Base-by-base conservation (phyloP, 2,113 vertebrate species). In the Reinhardtius hippoglossoides region DNA sequence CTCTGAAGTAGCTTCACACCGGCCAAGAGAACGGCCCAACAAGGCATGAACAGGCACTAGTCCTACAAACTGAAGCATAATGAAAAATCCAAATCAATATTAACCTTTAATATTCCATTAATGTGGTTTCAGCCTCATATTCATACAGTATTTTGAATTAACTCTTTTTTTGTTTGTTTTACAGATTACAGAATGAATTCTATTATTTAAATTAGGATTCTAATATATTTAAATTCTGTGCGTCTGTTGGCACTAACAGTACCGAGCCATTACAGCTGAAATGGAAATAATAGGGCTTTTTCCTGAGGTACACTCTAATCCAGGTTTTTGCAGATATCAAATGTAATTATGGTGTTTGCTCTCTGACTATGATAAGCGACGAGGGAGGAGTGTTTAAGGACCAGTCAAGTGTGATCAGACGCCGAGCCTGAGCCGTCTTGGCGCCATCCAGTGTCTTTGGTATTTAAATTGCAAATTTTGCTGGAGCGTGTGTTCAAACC, bases 281-380 rank as follows among this genome's bases (percentile, higher is more conserved):
- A 35, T 23, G 46, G 79, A 83, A 85, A 76, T 76, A 89, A 76
- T 65, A 5, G 42, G 42, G 59, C 31, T 24, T 64, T 58, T 54
- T 37, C 50, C 42, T 76, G 15, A 46, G 57, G 57, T 60, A 18
- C 15, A 72, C 75, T 71, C 65, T 55, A 37, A 54, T 67, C 66
- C 27, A 24, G 26, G 21, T 78, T 77, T 82, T 74, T 78, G 62
- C 50, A 71, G 74, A 68, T 86, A 79, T 78, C 42, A 82, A 85
- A 85, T 76, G 59, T 76, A 89, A 88, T 88, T 87, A 91, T 65
- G 46, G 48, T 62, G 48, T 68, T 84, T 54, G 75, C 68, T 71
- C 56, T 80, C 56, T 71, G 24, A 71, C 55, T 69, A 2, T 20
- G 82, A 87, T 89, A 84, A 89, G 80, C 5, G 18, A 48, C 76